phyloP scores from a whole-genome alignment of 2,888 invertebrate species.

The Acanthosoma haemorrhoidale region DNA sequence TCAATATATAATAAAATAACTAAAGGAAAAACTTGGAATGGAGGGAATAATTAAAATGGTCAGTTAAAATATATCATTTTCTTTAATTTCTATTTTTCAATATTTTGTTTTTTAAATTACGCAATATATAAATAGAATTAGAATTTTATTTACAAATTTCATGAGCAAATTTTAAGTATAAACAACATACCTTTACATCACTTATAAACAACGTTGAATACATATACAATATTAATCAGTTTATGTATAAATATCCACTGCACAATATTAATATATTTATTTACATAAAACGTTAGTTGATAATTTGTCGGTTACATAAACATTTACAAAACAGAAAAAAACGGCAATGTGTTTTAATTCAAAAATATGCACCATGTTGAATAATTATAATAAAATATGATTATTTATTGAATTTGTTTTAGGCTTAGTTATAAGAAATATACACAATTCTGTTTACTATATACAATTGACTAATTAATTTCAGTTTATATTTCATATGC shows the following conservation, averaged over 20 bases:
- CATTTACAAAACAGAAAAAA: background rate
- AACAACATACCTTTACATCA: slow-evolving; percentile 18
- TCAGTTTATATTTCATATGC: background rate
- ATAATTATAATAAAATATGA: background rate
- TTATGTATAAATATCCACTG: background rate
- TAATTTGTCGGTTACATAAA: background rate
- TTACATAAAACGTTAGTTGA: background rate
- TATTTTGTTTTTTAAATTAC: background rate
- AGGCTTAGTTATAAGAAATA: background rate
- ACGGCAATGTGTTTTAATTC: background rate
- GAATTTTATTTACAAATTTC: slow-evolving; percentile 18
- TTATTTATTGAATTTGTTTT: background rate
- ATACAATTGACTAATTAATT: slow-evolving; percentile 5
- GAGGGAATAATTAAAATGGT: background rate
- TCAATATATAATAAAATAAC: no score
- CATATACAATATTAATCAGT: background rate
- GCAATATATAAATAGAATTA: slow-evolving; percentile 24
- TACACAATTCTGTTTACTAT: background rate
- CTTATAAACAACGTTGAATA: background rate
- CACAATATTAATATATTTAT: background rate
- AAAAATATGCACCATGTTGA: background rate
- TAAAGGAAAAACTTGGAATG: no score
- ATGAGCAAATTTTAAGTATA: slow-evolving; percentile 20
- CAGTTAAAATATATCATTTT: background rate
- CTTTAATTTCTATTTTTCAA: background rate